These are phyloP conservation scores for Cataglyphis altisquamis DNA, from an alignment of 2,888 invertebrate species.

Conservation along the genomic window DNA sequence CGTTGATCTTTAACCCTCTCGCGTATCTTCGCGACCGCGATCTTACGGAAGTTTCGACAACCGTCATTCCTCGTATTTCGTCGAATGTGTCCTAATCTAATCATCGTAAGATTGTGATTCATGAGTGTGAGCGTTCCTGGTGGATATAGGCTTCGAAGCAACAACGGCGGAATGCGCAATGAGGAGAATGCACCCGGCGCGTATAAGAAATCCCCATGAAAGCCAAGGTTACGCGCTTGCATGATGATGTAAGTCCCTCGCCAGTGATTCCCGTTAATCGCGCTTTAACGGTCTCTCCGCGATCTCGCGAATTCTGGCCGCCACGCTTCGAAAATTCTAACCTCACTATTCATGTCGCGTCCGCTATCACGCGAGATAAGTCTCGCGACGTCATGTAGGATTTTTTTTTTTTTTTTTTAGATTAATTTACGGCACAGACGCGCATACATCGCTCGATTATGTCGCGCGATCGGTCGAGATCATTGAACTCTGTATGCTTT, in stretches of 20 bases:
- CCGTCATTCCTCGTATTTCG: not conserved
- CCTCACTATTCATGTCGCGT: not conserved
- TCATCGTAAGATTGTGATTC: not conserved
- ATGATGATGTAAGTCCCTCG: conserved; percentile 72
- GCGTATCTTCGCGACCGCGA: conserved; percentile 26
- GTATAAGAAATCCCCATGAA: conserved; percentile 58
- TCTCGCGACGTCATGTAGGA: not conserved
- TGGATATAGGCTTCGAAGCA: not conserved
- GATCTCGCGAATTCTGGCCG: not conserved
- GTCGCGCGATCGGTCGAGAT: not conserved
- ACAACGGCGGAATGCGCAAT: conserved; percentile 51
- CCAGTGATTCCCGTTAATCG: conserved; percentile 56
- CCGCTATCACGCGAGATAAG: not conserved
- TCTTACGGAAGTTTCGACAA: not conserved
- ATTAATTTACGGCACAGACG: not conserved
- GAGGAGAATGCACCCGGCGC: conserved; percentile 52
- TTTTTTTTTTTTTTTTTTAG: not conserved
- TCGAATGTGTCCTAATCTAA: not conserved
- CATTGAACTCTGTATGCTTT: not conserved
- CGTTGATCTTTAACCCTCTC: conserved; percentile 70
- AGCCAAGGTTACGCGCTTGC: conserved; percentile 60
- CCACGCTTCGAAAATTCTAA: not conserved
- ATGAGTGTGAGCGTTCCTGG: not conserved
- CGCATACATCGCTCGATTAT: not conserved
- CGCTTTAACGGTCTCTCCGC: not conserved